These are phyloP conservation scores for Ivindomyrus marchei DNA, from an alignment of 2,113 vertebrate genomes.

Conservation along the genomic window DNA sequence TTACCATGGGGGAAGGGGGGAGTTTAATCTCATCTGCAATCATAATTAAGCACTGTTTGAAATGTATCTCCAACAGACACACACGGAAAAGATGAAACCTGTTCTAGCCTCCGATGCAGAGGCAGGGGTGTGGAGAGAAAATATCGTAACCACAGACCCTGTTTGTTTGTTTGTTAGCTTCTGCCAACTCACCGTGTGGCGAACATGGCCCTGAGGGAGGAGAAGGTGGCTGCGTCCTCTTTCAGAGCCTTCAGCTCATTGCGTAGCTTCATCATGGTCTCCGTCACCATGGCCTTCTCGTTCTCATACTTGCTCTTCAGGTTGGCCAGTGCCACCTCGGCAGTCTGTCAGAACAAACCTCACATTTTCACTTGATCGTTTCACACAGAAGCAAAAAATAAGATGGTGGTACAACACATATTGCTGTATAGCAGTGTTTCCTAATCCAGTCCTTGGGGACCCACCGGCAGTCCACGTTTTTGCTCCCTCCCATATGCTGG, in stretches of 20 bases:
- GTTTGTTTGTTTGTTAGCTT: neutral
- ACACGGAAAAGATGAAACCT: neutral
- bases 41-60: neutral
- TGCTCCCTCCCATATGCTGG: neutral
- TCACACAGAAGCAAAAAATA: neutral
- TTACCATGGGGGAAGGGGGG: conserved; percentile 29
- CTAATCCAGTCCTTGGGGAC: neutral
- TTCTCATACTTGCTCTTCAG: conserved; percentile 97
- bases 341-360: conserved; percentile 65
- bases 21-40: conserved; percentile 1
- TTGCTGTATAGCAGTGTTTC: neutral
- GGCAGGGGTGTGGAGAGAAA: neutral
- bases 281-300: conserved; percentile 90
- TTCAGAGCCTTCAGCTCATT: conserved; percentile 96
- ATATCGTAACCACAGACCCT: neutral
- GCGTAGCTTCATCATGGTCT: conserved; percentile 94
- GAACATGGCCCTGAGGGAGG: conserved; percentile 94
- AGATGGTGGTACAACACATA: neutral
- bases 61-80: neutral
- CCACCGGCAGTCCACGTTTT: neutral
- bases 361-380: neutral
- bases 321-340: conserved; percentile 92
- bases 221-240: conserved; percentile 95
- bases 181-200: conserved; percentile 78
- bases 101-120: neutral